Conservation (phyloP, 2,797 vertebrate species). For the Eulemur rubriventer region DNA sequence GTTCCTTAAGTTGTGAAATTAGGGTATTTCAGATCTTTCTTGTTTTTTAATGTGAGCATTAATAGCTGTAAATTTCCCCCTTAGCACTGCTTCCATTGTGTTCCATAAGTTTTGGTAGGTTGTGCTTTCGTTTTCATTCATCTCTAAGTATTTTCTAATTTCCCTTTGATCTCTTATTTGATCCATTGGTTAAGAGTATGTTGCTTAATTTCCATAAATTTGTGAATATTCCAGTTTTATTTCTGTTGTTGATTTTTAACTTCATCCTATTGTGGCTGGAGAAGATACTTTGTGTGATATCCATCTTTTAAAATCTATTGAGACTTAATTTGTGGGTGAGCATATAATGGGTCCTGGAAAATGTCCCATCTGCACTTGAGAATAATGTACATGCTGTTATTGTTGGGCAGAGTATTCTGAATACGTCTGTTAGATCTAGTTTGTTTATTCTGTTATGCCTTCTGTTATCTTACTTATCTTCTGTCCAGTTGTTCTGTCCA, state of each 20-base stretch:
- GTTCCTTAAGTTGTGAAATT: neutral
- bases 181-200: neutral
- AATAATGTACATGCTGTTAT: neutral
- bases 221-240: neutral
- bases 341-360: neutral
- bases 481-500: neutral
- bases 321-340: neutral
- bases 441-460: no score
- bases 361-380: neutral
- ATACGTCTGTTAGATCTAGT: neutral
- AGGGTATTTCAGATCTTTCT: neutral
- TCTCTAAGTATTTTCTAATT: neutral
- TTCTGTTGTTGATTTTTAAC: neutral
- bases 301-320: neutral
- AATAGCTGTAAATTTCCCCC: neutral
- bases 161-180: neutral
- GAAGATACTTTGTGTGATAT: neutral
- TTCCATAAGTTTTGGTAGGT: neutral
- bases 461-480: neutral
- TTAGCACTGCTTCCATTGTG: neutral
- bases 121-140: neutral
- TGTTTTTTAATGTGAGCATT: neutral
- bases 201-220: neutral
- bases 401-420: neutral
- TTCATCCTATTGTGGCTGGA: neutral